A percentile compares a stretch with the other conserved stretches of the same genome.
Conservation (phyloP, 2,113 vertebrate species). For the Hippotragus niger region DNA sequence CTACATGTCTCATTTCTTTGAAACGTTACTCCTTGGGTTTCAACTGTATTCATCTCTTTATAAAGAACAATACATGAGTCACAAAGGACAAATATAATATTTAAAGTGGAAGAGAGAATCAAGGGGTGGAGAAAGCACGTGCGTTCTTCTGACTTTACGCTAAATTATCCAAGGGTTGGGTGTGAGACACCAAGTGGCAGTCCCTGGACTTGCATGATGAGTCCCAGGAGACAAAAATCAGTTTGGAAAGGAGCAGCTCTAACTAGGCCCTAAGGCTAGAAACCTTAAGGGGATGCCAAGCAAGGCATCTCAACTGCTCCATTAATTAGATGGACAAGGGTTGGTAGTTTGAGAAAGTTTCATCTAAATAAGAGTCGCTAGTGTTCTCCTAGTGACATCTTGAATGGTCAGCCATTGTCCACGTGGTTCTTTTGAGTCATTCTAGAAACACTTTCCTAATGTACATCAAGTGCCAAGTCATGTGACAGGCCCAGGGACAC, state of each 20-base stretch:
- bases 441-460: background rate
- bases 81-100: background rate
- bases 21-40: conserved; percentile 5
- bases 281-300: background rate
- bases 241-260: background rate
- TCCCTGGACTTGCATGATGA: background rate
- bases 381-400: background rate
- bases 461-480: background rate
- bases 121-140: background rate
- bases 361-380: background rate
- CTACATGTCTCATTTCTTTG: background rate
- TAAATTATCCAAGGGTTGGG: background rate
- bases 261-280: background rate
- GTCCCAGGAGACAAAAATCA: background rate
- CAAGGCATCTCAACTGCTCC: background rate
- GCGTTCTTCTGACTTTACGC: background rate
- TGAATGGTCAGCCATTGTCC: background rate
- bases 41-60: conserved; percentile 14
- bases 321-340: background rate
- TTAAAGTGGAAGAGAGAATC: background rate
- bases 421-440: background rate
- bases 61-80: conserved; percentile 34
- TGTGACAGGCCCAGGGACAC: background rate
- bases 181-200: conserved; percentile 9
- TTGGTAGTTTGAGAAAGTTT: background rate